Evolutionary conservation across 2,113 vertebrate genomes (phyloP).

Genomic region (Falco punctatus): DNA sequence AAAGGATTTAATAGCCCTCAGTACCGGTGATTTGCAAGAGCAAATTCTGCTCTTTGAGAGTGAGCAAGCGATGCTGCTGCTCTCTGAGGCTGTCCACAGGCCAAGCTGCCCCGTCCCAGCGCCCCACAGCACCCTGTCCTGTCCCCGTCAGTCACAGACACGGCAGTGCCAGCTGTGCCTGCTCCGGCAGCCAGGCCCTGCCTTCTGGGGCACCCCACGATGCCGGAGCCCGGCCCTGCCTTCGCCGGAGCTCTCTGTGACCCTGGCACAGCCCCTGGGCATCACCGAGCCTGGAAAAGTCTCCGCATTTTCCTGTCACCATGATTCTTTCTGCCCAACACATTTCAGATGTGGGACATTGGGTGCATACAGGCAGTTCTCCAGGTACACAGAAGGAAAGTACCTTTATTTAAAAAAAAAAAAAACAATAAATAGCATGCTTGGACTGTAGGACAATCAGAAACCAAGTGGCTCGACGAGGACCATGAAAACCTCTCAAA

Average conservation of each 20-base stretch:
- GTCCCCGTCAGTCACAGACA: fast-evolving
- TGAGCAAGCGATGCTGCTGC: neutral
- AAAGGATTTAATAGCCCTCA: neutral
- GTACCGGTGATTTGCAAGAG: neutral
- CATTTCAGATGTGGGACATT: fast-evolving
- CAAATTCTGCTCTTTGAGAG: neutral
- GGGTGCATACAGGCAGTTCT: neutral
- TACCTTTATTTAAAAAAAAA: too few relatives aligned
- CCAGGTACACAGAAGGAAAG: neutral
- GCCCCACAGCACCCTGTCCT: neutral
- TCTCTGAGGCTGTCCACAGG: neutral
- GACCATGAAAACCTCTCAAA: neutral
- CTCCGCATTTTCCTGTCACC: fast-evolving
- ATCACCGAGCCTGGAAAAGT: neutral
- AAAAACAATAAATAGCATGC: neutral
- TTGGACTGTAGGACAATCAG: fast-evolving
- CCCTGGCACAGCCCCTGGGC: neutral
- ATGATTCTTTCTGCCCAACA: neutral
- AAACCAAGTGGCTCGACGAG: neutral
- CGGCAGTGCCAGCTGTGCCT: fast-evolving
- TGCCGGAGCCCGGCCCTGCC: neutral
- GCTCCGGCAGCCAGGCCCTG: neutral
- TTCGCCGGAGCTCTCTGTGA: neutral
- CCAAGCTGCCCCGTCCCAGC: fast-evolving
- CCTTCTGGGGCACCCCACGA: neutral